Evolutionary conservation across 92 coral and sea anemone genomes (phyloP).

Genomic region (Galaxea fascicularis): DNA sequence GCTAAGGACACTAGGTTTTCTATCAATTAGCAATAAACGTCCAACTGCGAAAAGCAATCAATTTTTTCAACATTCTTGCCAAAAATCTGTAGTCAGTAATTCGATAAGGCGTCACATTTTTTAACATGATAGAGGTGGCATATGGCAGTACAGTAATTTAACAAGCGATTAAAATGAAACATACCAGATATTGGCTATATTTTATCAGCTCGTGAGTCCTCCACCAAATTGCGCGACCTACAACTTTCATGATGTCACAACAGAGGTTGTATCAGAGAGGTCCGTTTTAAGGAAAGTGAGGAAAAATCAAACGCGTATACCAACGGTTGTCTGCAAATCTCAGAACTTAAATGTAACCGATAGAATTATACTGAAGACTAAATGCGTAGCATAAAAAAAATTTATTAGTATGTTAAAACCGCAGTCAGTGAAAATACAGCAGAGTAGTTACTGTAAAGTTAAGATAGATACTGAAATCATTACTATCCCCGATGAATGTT

Average conservation of each 20-base stretch:
- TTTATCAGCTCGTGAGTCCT: background rate
- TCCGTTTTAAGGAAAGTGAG: no score
- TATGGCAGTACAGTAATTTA: background rate
- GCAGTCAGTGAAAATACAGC: conserved; percentile 4
- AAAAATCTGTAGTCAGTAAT: no score
- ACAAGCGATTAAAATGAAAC: background rate
- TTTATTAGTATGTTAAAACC: background rate
- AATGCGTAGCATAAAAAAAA: background rate
- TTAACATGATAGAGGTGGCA: no score
- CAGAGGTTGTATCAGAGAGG: no score
- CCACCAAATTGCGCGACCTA: background rate
- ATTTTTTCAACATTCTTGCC: no score
- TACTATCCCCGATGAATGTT: background rate
- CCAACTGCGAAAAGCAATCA: no score
- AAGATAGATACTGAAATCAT: background rate
- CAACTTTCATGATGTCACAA: no score
- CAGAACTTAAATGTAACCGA: background rate
- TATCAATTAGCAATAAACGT: no score
- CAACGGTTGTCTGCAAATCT: background rate
- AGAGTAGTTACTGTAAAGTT: background rate
- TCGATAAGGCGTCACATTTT: no score
- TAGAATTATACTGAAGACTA: background rate
- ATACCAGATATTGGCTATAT: conserved; percentile 10
- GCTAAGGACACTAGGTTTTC: no score
- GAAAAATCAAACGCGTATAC: no score